A percentile compares a stretch with the other conserved stretches of the same genome.
phyloP scores from a whole-genome alignment of 2,888 invertebrate species.

The Aelia acuminata region DNA sequence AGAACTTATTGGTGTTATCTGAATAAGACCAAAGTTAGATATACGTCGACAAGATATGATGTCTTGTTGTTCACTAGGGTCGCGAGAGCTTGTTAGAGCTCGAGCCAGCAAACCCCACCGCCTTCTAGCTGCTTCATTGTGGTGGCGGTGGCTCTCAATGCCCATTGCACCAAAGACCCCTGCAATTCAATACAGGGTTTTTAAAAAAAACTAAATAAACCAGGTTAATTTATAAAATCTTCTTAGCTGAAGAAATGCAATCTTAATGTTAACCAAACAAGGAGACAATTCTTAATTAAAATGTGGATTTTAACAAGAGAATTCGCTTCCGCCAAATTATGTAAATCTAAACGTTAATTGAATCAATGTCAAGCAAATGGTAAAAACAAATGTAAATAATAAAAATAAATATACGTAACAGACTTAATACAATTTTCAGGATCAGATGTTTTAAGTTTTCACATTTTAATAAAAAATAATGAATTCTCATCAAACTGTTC shows the following conservation, averaged over 20 bases:
- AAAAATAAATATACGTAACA: too few species aligned
- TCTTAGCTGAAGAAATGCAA: not conserved
- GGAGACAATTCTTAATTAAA: not conserved
- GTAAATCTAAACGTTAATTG: too few species aligned
- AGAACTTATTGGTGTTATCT: slow-evolving; percentile 68
- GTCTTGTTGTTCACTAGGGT: slow-evolving; percentile 67
- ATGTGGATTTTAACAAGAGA: not conserved
- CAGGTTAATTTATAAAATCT: slow-evolving; percentile 20
- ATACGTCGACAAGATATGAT: slow-evolving; percentile 70
- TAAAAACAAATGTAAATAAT: too few species aligned
- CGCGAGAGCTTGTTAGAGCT: slow-evolving; percentile 70
- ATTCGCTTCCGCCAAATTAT: too few species aligned
- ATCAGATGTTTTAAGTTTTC: too few species aligned
- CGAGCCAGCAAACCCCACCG: slow-evolving; percentile 81
- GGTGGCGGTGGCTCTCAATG: slow-evolving; percentile 63
- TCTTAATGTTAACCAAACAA: not conserved
- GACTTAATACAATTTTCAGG: too few species aligned
- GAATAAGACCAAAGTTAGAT: slow-evolving; percentile 69
- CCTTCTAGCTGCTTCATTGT: slow-evolving; percentile 75
- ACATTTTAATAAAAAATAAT: too few species aligned
- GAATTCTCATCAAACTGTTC: too few species aligned
- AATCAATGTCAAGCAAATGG: too few species aligned
- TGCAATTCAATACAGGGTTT: slow-evolving; percentile 60
- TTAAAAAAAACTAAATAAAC: slow-evolving; percentile 20
- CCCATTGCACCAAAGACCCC: slow-evolving; percentile 62